These are phyloP conservation scores for Drosophila subobscura DNA, from an alignment of 1,140 invertebrate species.

Conservation along the genomic window DNA sequence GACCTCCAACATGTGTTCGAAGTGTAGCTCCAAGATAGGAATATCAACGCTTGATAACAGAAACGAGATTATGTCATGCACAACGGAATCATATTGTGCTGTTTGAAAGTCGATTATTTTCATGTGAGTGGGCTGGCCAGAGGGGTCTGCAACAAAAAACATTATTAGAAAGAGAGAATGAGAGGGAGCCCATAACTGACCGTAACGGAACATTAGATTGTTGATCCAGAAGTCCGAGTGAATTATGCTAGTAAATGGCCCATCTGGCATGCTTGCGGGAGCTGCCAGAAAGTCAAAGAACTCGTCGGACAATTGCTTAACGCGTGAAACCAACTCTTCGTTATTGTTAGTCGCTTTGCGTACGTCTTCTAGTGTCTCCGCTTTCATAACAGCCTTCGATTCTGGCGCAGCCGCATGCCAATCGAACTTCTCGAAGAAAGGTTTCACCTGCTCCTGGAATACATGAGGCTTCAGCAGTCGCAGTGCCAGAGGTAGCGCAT, in stretches of 20 bases:
- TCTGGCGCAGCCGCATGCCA: slow-evolving; percentile 63
- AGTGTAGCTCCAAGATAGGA: slow-evolving; percentile 79
- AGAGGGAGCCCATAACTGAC: slow-evolving; percentile 28
- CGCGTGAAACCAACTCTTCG: slow-evolving; percentile 19
- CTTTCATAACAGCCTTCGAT: slow-evolving; percentile 55
- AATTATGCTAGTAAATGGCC: slow-evolving; percentile 84
- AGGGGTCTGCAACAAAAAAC: slow-evolving; percentile 31
- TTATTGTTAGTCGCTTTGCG: slow-evolving; percentile 50
- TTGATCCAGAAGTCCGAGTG: slow-evolving; percentile 88
- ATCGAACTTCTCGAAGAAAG: slow-evolving; percentile 76
- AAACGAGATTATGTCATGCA: slow-evolving; percentile 86
- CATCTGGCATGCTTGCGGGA: slow-evolving; percentile 29
- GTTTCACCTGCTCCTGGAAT: slow-evolving; percentile 83
- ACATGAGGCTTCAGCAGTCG: slow-evolving; percentile 84
- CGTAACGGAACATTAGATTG: slow-evolving; percentile 85
- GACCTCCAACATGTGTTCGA: slow-evolving; percentile 84
- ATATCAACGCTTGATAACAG: slow-evolving; percentile 85
- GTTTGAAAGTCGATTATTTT: slow-evolving; percentile 88
- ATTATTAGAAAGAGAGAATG: background rate
- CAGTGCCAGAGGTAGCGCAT: slow-evolving; percentile 85
- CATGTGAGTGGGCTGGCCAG: slow-evolving; percentile 80
- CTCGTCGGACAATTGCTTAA: slow-evolving; percentile 40
- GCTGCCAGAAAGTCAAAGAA: slow-evolving; percentile 55
- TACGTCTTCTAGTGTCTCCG: slow-evolving; percentile 57
- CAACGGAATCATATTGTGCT: slow-evolving; percentile 84